Evolutionary conservation across 2,888 invertebrate genomes (phyloP), one percentile per base, ranked within the genome.

Genomic region (Hartigia nigra): DNA sequence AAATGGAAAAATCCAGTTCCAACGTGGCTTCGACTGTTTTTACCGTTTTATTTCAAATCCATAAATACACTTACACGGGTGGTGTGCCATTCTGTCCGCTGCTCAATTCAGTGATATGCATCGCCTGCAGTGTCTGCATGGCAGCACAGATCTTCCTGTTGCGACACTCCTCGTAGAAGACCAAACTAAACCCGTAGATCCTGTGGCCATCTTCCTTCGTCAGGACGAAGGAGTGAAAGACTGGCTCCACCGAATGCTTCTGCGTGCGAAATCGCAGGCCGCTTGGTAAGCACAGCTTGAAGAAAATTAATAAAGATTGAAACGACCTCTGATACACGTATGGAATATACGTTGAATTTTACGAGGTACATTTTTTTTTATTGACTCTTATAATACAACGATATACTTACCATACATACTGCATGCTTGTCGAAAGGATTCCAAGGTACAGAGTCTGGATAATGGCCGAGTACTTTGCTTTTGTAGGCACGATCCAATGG

Each of bases 161-260:
- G 79, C 96, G 95, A 84, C 99, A 98, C 93, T 98, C 98, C 93
- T 99, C 99, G 93, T 96, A 99, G 92, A 99, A 99, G 31, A 98
- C 96, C 85, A 98, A 95, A 89, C 97, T 97, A 89, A 98, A 98
- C 81, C 99, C 99, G 93, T 98, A 98, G 85, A 96, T 96, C 85
- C 98, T 94, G 84, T 96, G 96, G 78, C 99, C 99, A 94, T 99
- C 98, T 93, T 99, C 99, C 87, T 97, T 94, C 23, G 99, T 99
- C 82, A 99, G 97, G 78, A 99, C 95, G 93, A 99, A 99, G 75
- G 98, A 97, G 92, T 99, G 99, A 92, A 99, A 98, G 89, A 94
- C 95, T 14, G 98, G 96, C 86, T 97, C 96, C 78, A 95, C 92
- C 74, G 94, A 93, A 92, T 98, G 97, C 92, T 97, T 98, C 91